phyloP scores from a whole-genome alignment of 1,140 invertebrate genomes.

The Meloidogyne exigua region DNA sequence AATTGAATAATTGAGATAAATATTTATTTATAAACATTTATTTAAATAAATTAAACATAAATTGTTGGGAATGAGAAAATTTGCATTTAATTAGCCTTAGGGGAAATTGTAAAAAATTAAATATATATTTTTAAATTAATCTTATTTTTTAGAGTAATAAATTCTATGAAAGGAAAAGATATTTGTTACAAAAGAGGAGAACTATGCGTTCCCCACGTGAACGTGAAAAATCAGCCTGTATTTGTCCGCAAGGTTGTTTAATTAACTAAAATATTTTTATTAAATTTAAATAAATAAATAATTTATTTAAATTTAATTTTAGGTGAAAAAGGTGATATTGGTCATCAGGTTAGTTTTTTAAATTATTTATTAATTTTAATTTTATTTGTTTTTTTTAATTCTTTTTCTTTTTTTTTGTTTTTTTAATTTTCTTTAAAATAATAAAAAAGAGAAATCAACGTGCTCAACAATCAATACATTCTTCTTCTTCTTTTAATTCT shows the following conservation, averaged over 20 bases:
- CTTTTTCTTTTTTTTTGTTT: background rate
- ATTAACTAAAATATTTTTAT: background rate
- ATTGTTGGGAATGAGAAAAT: background rate
- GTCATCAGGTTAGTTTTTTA: background rate
- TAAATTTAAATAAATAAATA: no score
- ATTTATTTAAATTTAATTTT: background rate
- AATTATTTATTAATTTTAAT: background rate
- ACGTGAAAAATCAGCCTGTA: background rate
- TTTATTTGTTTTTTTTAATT: background rate
- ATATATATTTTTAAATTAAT: background rate
- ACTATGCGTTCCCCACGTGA: background rate
- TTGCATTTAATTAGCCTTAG: background rate
- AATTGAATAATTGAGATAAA: background rate
- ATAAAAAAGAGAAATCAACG: background rate
- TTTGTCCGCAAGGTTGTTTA: background rate
- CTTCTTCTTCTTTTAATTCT: background rate
- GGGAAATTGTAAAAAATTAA: background rate
- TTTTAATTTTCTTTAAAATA: background rate
- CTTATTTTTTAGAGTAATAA: background rate
- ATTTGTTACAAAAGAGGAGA: background rate
- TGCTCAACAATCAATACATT: background rate
- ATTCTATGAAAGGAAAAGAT: background rate
- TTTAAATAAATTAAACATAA: background rate
- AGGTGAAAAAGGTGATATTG: background rate
- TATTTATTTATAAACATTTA: background rate